Evolutionary conservation across 2,113 vertebrate species (phyloP).

Genomic region (Mus spicilegus): DNA sequence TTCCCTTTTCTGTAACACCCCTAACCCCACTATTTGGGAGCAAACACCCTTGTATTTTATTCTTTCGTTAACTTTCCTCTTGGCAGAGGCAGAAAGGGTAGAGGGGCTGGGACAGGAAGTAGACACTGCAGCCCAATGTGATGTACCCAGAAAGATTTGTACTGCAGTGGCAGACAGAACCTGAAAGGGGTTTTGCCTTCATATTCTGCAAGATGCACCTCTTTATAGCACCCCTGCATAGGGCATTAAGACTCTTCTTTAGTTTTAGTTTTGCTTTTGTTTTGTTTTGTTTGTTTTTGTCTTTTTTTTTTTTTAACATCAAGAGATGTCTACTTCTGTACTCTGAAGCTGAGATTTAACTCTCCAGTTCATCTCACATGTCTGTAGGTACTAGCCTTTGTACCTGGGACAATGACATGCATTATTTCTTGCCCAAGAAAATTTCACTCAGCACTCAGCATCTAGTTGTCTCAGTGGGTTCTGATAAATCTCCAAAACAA

Average conservation of each 20-base stretch:
- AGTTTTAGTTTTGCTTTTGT: not conserved
- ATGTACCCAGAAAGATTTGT: constrained; percentile 15
- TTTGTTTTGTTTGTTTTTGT: not conserved
- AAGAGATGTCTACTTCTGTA: not conserved
- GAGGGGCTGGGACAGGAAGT: not conserved
- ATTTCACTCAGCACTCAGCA: not conserved
- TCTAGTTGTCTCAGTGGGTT: not conserved
- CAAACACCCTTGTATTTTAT: not conserved
- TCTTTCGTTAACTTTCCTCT: constrained; percentile 18
- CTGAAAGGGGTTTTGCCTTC: not conserved
- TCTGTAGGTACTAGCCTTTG: not conserved
- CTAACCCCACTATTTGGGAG: not conserved
- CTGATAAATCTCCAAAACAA: constrained; percentile 10
- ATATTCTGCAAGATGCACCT: not conserved
- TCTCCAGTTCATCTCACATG: not conserved
- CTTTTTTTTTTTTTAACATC: no score
- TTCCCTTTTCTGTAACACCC: not conserved
- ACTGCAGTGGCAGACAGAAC: not conserved
- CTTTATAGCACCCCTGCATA: not conserved
- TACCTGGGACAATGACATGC: not conserved
- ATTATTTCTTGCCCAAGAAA: not conserved
- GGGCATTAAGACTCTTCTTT: not conserved
- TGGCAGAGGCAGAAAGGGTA: not conserved
- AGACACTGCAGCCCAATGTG: not conserved
- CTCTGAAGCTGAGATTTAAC: not conserved